phyloP scores from a whole-genome alignment of 2,888 invertebrate genomes.

The Entomobrya proxima region DNA sequence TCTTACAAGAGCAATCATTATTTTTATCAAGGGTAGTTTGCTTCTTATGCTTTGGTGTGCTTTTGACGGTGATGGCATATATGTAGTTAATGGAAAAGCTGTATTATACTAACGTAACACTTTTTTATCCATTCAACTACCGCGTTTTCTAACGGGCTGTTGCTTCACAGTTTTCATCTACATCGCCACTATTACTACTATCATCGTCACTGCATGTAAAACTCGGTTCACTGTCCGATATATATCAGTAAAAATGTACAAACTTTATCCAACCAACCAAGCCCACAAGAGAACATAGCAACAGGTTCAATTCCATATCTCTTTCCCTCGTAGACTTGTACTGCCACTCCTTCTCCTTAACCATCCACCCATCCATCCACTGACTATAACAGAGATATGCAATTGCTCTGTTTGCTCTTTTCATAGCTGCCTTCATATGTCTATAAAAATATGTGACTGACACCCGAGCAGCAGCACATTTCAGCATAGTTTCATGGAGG shows the following conservation, averaged over 20 bases:
- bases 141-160: not conserved
- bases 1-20: not conserved
- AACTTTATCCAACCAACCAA: not conserved
- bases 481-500: not conserved
- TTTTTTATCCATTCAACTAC: not conserved
- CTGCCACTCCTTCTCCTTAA: not conserved
- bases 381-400: not conserved
- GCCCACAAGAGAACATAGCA: slow-evolving; percentile 13
- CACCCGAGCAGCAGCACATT: not conserved
- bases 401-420: not conserved
- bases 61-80: not conserved
- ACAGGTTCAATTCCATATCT: slow-evolving; percentile 34
- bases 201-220: not conserved
- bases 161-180: not conserved
- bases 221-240: not conserved
- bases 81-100: not conserved
- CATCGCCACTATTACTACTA: not conserved
- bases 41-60: not conserved
- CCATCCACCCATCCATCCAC: not conserved
- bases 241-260: too few species aligned
- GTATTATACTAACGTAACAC: not conserved
- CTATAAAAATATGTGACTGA: not conserved
- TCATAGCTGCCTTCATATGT: not conserved
- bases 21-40: not conserved
- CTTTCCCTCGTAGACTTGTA: not conserved